A percentile compares a stretch with the other conserved stretches of the same genome.
phyloP scores from a whole-genome alignment of 2,888 invertebrate species.

The Watsonalla cultraria region DNA sequence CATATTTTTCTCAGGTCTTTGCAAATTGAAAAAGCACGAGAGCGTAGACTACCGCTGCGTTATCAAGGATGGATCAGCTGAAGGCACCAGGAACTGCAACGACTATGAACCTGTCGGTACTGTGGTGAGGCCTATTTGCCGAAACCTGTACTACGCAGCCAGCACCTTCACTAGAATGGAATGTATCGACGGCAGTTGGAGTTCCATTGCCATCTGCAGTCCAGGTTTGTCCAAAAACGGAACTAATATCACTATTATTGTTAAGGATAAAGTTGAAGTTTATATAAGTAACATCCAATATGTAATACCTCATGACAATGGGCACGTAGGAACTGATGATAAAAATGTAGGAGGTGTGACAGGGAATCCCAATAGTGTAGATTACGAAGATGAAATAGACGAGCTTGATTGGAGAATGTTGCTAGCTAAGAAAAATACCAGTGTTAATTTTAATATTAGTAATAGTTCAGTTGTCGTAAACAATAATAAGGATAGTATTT shows the following conservation, averaged over 20 bases:
- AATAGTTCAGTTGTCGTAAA: neutral
- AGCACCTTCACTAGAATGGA: neutral
- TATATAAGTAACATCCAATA: neutral
- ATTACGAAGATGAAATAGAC: neutral
- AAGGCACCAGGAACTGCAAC: conserved; percentile 1
- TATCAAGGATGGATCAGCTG: neutral
- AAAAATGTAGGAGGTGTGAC: no score
- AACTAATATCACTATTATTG: neutral
- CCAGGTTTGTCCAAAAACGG: neutral
- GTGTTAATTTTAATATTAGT: neutral
- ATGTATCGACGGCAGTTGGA: conserved; percentile 2
- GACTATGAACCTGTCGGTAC: conserved; percentile 7
- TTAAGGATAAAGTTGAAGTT: neutral
- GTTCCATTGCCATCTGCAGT: neutral
- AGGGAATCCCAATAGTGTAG: neutral
- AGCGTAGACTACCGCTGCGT: neutral
- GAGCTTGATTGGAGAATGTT: neutral
- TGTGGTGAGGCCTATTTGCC: conserved; percentile 8
- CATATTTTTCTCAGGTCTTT: neutral
- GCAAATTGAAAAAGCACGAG: neutral
- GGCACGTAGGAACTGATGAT: no score
- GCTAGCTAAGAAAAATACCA: neutral
- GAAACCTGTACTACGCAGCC: neutral
- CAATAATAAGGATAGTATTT: neutral
- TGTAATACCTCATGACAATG: neutral